These are phyloP conservation scores for Bradypodion ventrale DNA, from an alignment of 2,797 vertebrate species.

Conservation along the genomic window DNA sequence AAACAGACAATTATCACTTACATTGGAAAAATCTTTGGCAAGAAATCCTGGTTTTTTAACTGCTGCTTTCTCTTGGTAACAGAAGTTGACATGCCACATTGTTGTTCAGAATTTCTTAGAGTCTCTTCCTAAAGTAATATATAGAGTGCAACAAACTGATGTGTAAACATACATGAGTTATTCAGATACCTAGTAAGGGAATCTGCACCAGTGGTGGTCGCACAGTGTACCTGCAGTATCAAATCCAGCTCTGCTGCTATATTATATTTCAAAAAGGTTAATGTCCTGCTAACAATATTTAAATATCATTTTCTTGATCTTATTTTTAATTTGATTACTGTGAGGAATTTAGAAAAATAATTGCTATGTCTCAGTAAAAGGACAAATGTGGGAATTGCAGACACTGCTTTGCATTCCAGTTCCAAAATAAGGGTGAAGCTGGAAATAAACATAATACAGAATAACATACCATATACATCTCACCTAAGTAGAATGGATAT, in stretches of 20 bases:
- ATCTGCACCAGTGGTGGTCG: background rate
- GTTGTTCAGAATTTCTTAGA: too few species aligned
- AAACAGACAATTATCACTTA: background rate
- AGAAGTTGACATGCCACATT: background rate
- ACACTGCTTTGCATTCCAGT: too few species aligned
- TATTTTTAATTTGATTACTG: background rate
- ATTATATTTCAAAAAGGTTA: background rate
- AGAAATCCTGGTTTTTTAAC: background rate
- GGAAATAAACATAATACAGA: too few species aligned
- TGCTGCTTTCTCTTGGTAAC: background rate
- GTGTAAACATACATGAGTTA: background rate
- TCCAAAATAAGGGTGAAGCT: too few species aligned
- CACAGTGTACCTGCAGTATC: background rate
- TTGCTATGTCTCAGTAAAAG: too few species aligned
- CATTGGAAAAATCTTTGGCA: background rate
- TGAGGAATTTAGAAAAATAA: background rate
- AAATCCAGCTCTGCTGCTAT: background rate
- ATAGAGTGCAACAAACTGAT: too few species aligned
- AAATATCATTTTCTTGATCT: too few species aligned
- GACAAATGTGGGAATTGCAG: too few species aligned
- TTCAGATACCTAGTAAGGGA: background rate
- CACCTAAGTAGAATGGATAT: too few species aligned
- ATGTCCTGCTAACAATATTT: too few species aligned
- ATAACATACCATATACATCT: too few species aligned
- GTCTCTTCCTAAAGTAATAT: too few species aligned